Percentiles rank a stretch among this genome's conserved stretches.
phyloP scores from a whole-genome alignment of 2,113 vertebrate species.

The Tyrannus savana region DNA sequence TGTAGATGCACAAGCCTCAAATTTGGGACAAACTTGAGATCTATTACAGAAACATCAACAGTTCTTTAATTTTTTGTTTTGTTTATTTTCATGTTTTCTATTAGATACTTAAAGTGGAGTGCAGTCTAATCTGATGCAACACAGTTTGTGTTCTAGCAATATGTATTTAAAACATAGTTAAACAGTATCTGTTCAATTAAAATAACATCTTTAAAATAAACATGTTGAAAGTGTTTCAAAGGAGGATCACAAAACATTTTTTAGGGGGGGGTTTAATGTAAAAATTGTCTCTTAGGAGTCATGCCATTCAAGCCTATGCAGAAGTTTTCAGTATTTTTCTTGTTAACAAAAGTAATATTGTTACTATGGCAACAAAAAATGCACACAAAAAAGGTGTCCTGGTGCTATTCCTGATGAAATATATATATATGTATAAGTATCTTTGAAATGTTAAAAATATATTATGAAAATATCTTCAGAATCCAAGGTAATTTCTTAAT shows the following conservation, averaged over 20 bases:
- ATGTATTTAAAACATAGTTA: rapidly evolving
- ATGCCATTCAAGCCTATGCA: not conserved
- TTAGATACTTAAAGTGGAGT: not conserved
- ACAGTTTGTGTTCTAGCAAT: not conserved
- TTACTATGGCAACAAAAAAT: not conserved
- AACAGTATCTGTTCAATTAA: not conserved
- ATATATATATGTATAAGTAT: not conserved
- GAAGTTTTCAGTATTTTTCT: not conserved
- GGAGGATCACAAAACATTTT: not conserved
- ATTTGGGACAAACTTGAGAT: not conserved
- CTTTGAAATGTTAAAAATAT: not conserved
- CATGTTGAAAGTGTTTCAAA: not conserved
- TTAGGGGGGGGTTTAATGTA: rapidly evolving
- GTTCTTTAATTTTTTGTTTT: not conserved
- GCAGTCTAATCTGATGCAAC: not conserved
- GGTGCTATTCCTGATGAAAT: not conserved
- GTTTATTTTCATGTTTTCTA: not conserved
- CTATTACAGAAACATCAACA: not conserved
- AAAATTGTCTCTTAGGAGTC: not conserved
- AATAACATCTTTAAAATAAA: not conserved
- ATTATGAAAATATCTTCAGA: not conserved
- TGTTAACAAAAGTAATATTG: not conserved
- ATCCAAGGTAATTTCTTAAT: not conserved
- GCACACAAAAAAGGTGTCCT: not conserved
- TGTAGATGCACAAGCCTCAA: not conserved